Conservation (phyloP, 2,797 vertebrate genomes). For the Propithecus deckenii region DNA sequence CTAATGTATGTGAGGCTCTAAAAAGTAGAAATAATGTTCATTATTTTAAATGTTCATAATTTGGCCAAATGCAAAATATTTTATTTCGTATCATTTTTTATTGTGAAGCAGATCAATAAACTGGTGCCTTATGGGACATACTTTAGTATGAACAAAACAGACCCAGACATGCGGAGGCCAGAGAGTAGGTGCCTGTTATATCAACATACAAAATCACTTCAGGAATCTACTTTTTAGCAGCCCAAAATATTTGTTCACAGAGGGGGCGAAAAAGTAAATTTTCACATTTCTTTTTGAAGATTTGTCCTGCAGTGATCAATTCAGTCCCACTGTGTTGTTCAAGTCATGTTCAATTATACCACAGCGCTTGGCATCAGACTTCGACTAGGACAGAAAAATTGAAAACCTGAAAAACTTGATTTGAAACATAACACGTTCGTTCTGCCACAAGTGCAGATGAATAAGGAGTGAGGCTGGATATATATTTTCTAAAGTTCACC, state of each 20-base stretch:
- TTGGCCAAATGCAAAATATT: background rate
- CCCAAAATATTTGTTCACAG: background rate
- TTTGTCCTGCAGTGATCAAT: background rate
- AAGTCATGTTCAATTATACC: background rate
- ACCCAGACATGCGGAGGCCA: rapidly evolving
- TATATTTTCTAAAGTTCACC: background rate
- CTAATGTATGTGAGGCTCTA: background rate
- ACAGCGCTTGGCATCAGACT: background rate
- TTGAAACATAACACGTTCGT: background rate
- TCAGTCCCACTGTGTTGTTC: background rate
- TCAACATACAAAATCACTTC: background rate
- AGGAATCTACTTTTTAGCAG: background rate
- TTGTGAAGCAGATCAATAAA: background rate
- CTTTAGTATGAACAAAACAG: background rate
- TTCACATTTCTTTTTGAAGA: conserved; percentile 31
- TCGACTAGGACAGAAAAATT: background rate
- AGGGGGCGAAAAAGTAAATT: background rate
- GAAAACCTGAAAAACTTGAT: background rate
- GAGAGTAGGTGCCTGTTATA: background rate
- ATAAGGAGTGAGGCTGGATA: background rate
- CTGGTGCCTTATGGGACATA: background rate
- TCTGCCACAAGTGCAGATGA: background rate
- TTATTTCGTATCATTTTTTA: background rate
- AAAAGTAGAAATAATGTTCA: background rate
- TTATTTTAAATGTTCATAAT: background rate